Conservation (phyloP, 2,888 invertebrate species). For the Tachina fera region DNA sequence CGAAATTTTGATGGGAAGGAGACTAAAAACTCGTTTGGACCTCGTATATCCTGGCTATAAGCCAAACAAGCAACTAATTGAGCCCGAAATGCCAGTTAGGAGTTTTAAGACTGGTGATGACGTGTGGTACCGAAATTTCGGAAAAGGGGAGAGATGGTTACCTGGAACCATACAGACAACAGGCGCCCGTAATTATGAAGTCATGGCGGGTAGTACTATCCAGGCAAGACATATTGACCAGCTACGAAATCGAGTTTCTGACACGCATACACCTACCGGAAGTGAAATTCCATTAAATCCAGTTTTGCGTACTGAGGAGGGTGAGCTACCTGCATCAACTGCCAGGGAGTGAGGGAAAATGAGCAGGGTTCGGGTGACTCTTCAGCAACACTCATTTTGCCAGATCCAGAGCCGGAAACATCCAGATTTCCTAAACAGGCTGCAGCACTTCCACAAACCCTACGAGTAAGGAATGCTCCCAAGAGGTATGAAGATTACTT, state of each 20-base stretch:
- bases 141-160: conserved; percentile 7
- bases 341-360: background rate
- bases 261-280: background rate
- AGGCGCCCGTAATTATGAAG: background rate
- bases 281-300: background rate
- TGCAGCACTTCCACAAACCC: background rate
- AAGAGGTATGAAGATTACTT: background rate
- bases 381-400: no score
- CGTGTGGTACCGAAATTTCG: conserved; percentile 45
- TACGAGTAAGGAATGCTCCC: background rate
- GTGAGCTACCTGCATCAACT: background rate
- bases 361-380: no score
- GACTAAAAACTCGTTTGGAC: conserved; percentile 34
- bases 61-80: background rate
- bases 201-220: background rate
- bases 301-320: background rate
- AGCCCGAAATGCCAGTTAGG: background rate
- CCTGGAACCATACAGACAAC: background rate
- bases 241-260: background rate
- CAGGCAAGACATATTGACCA: background rate
- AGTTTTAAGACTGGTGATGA: conserved; percentile 26
- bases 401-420: no score
- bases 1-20: conserved; percentile 46
- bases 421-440: background rate
- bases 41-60: conserved; percentile 15